Evolutionary conservation across 2,113 vertebrate species (phyloP).

Genomic region (Labeo rohita): DNA sequence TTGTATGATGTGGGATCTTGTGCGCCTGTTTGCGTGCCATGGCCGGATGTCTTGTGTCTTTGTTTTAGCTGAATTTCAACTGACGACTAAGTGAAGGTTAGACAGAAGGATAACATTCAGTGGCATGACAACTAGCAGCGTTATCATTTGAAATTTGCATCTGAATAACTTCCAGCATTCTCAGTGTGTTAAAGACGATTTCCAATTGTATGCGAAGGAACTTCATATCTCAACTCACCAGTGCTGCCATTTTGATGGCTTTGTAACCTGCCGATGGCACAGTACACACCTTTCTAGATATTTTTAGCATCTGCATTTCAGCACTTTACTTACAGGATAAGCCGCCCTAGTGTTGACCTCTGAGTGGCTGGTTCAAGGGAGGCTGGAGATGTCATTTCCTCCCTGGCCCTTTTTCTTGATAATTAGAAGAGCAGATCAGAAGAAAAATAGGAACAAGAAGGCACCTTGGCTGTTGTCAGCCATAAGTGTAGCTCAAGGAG

Average conservation of each 20-base stretch:
- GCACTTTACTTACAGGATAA: slow-evolving; percentile 40
- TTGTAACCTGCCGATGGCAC: not conserved
- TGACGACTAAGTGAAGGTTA: not conserved
- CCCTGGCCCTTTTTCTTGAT: not conserved
- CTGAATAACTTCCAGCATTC: not conserved
- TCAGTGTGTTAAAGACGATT: not conserved
- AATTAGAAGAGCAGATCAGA: not conserved
- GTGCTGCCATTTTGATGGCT: not conserved
- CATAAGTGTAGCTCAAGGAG: not conserved
- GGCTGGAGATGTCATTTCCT: slow-evolving; percentile 42
- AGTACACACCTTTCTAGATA: slow-evolving; percentile 45
- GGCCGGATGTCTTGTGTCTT: slow-evolving; percentile 23
- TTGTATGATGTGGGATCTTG: slow-evolving; percentile 9
- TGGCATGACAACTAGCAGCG: not conserved
- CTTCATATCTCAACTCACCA: not conserved
- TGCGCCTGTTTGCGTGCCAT: not conserved
- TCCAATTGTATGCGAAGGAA: not conserved
- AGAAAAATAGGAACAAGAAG: not conserved
- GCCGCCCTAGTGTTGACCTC: not conserved
- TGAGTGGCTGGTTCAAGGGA: slow-evolving; percentile 13
- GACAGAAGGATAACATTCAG: not conserved
- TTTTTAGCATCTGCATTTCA: slow-evolving; percentile 40
- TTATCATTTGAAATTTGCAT: not conserved
- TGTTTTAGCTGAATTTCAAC: slow-evolving; percentile 7
- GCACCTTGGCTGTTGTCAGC: not conserved